Base-by-base conservation (phyloP, 2,113 vertebrate species). In the Maylandia zebra region DNA sequence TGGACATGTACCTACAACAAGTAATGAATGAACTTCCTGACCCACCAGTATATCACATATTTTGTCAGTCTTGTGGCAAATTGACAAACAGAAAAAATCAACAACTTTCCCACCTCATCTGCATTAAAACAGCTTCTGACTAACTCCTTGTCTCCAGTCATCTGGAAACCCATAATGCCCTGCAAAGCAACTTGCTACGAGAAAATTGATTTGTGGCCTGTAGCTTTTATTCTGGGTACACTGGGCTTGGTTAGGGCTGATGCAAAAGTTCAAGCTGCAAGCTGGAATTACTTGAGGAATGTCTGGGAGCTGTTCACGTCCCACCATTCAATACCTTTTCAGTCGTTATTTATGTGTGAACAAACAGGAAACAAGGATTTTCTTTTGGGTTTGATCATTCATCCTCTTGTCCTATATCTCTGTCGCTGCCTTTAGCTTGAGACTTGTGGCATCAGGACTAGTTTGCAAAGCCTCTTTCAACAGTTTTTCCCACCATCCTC, bases 401-500 rank as follows among this genome's bases (percentile, higher is more conserved):
- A 45, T 74, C 38, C 22, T 71, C 66, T 17, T 74, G 38, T 43
- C 22, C 38, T 74, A 10, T 0, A 17, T 17, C 1, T 17, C 38
- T 27, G 41, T 45, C 45, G 13, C 8, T 16, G 13, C 41, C 22
- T 45, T 16, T 74, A 43, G 41, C 13, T 27, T 45, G 38, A 7
- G 2, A 45, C 34, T 5, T 74, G 69, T 3, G 4, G 13, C 41
- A 74, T 74, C 69, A 27, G 5, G 5, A 41, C 41, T 17, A 10
- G 22, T 17, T 74, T 74, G 9, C 22, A 48, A 76, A 76, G 1
- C 2, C 41, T 0, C 69, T 19, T 11, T 76, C 43, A 76, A 3
- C 14, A 24, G 2, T 76, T 74, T 74, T 0, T 0, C 13, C 22
- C 36, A 45, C 14, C 41, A 1, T 45, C 41, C 6, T 45, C 41